A percentile compares a stretch with the other conserved stretches of the same genome.
These are phyloP conservation scores for Columba livia DNA, from an alignment of 2,113 vertebrate species.

Conservation along the genomic window DNA sequence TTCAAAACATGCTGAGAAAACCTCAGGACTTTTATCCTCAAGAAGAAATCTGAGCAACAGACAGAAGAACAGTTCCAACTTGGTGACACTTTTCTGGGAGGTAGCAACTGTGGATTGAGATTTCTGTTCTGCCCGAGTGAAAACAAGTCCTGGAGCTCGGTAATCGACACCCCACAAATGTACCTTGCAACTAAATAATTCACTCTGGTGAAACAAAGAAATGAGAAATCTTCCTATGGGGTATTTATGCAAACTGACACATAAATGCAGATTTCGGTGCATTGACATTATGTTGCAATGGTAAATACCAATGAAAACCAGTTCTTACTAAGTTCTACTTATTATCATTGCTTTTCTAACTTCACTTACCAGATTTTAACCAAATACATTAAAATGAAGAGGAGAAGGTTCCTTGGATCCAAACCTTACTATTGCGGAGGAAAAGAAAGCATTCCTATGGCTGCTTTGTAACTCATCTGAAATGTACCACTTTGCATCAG, in stretches of 20 bases:
- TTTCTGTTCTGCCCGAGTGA: neutral
- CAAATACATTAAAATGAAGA: neutral
- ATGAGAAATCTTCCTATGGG: neutral
- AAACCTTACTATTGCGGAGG: neutral
- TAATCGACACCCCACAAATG: neutral
- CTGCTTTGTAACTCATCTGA: neutral
- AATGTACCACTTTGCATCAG: neutral
- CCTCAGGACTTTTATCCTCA: neutral
- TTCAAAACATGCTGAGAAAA: neutral
- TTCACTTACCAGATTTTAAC: neutral
- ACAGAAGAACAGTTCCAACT: rapidly evolving
- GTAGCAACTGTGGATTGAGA: neutral
- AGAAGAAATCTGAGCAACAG: neutral
- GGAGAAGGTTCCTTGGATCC: neutral
- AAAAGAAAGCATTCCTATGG: neutral
- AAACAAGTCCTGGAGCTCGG: neutral
- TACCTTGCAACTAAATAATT: neutral
- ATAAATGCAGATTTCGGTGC: neutral
- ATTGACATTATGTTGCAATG: rapidly evolving
- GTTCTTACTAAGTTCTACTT: neutral
- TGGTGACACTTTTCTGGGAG: neutral
- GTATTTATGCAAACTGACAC: neutral
- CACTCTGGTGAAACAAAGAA: neutral
- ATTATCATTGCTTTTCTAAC: neutral
- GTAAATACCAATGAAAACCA: neutral